A percentile compares a stretch with the other conserved stretches of the same genome.
These are phyloP conservation scores for Cynoglossus semilaevis DNA, from an alignment of 2,113 vertebrate genomes.

Conservation along the genomic window DNA sequence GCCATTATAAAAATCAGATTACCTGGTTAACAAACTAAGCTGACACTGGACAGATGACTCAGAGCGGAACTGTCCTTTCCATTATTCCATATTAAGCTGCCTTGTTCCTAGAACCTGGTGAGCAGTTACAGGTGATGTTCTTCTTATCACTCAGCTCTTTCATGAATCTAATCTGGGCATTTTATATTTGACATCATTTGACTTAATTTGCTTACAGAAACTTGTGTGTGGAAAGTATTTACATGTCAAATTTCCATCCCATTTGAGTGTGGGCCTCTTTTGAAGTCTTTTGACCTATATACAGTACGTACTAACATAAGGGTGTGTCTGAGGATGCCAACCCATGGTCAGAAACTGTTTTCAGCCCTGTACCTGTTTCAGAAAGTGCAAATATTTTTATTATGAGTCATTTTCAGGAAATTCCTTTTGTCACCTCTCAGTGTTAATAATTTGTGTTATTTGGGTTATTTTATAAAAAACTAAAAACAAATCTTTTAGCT, in stretches of 20 bases:
- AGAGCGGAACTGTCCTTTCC: slow-evolving; percentile 29
- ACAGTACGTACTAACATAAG: neutral
- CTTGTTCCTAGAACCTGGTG: slow-evolving; percentile 37
- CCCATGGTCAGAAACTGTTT: neutral
- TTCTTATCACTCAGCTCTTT: slow-evolving; percentile 23
- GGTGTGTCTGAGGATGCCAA: neutral
- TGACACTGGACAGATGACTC: too few species aligned
- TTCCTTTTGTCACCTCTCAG: neutral
- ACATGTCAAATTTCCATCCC: slow-evolving; percentile 16
- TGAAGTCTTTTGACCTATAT: neutral
- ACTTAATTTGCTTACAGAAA: slow-evolving; percentile 18
- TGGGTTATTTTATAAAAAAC: too few species aligned
- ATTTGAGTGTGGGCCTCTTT: neutral
- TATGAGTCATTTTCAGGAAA: neutral
- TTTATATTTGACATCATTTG: slow-evolving; percentile 24
- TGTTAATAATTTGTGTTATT: too few species aligned
- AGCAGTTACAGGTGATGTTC: slow-evolving; percentile 33
- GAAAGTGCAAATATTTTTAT: neutral
- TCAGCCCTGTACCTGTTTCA: too few species aligned
- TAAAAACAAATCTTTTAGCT: too few species aligned
- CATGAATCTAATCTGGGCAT: slow-evolving; percentile 36
- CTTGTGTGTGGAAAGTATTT: slow-evolving; percentile 13
- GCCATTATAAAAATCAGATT: too few species aligned
- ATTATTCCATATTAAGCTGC: slow-evolving; percentile 21
- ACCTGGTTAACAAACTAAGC: too few species aligned